Conservation (phyloP, 1,140 invertebrate genomes). For the Scaptomyza hsui region DNA sequence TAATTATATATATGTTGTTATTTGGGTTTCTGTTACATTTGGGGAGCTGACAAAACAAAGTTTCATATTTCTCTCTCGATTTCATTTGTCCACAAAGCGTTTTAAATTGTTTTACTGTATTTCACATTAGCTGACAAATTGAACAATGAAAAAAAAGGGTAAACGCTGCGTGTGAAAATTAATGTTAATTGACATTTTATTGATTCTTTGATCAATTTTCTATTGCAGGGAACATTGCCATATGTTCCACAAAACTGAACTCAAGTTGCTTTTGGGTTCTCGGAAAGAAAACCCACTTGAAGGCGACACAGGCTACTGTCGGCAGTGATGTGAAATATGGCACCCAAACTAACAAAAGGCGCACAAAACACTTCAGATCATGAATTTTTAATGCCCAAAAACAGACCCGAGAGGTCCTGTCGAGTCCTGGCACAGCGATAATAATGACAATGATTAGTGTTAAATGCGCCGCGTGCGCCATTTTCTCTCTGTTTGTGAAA, state of each 20-base stretch:
- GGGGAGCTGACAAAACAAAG: conserved; percentile 53
- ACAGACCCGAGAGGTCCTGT: conserved; percentile 13
- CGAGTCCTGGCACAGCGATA: conserved; percentile 37
- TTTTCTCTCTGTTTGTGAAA: conserved; percentile 8
- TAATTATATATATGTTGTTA: conserved; percentile 46
- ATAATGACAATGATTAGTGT: conserved; percentile 72
- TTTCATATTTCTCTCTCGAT: conserved; percentile 42
- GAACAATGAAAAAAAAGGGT: conserved; percentile 37
- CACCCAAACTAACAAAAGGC: conserved; percentile 55
- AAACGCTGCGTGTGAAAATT: conserved; percentile 60
- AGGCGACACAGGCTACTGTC: conserved; percentile 51
- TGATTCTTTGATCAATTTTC: conserved; percentile 54
- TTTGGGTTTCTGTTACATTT: conserved; percentile 2
- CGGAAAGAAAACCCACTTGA: conserved; percentile 40
- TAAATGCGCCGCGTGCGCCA: conserved; percentile 58
- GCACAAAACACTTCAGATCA: conserved; percentile 50
- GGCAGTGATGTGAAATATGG: conserved; percentile 54
- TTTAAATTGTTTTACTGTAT: conserved; percentile 57
- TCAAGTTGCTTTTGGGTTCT: neutral
- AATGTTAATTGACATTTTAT: conserved; percentile 64
- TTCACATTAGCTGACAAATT: conserved; percentile 68
- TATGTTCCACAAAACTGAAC: conserved; percentile 8
- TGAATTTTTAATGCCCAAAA: conserved; percentile 53
- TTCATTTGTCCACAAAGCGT: conserved; percentile 22
- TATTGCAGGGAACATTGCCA: conserved; percentile 27